phyloP scores from a whole-genome alignment of 2,888 invertebrate species.

The Nomada ruficornis region DNA sequence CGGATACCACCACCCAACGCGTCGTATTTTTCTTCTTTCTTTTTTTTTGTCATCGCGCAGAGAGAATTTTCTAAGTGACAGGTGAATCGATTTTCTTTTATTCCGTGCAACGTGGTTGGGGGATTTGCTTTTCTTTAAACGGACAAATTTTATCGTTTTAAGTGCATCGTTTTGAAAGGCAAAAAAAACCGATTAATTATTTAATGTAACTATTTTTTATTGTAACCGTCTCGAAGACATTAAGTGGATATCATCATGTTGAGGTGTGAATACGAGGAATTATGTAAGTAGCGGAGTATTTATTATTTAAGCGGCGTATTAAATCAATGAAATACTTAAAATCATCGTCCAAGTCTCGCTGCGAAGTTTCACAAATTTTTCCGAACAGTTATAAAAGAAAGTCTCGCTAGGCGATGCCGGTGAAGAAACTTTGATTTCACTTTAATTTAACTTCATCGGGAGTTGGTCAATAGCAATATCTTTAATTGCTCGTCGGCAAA shows the following conservation, averaged over 20 bases:
- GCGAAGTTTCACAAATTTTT: slow-evolving; percentile 6
- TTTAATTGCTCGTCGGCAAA: slow-evolving; percentile 78
- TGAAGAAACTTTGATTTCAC: slow-evolving; percentile 74
- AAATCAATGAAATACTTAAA: background rate
- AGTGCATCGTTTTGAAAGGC: too few relatives aligned
- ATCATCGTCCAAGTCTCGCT: background rate
- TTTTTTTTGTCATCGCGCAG: background rate
- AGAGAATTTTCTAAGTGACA: background rate
- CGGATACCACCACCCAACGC: background rate
- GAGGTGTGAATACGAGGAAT: too few relatives aligned
- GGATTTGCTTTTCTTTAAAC: too few relatives aligned
- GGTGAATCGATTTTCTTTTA: background rate
- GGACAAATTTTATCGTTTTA: too few relatives aligned
- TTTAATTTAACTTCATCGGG: slow-evolving; percentile 81
- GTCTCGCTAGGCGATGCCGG: slow-evolving; percentile 28
- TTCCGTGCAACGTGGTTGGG: background rate
- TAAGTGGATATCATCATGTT: too few relatives aligned
- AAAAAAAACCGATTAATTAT: too few relatives aligned
- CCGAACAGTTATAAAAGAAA: slow-evolving; percentile 36
- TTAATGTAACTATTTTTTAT: too few relatives aligned
- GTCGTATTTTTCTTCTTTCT: too few relatives aligned
- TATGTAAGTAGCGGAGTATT: too few relatives aligned
- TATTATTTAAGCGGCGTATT: background rate
- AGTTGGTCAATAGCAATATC: slow-evolving; percentile 81
- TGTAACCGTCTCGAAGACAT: too few relatives aligned